phyloP scores from a whole-genome alignment of 2,113 vertebrate genomes.

The Erythrolamprus reginae region DNA sequence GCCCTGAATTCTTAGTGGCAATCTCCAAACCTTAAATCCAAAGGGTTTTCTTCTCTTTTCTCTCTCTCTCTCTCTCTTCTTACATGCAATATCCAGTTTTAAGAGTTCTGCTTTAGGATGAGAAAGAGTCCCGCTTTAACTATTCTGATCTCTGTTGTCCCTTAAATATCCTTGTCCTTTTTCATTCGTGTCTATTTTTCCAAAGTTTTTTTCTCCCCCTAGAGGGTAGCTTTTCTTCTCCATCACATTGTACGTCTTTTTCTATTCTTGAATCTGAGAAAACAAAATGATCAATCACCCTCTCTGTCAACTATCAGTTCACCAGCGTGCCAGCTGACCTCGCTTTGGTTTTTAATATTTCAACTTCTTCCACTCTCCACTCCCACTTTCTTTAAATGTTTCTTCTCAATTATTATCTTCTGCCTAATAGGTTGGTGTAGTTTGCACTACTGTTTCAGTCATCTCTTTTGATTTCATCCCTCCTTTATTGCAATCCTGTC shows the following conservation, averaged over 20 bases:
- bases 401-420: neutral
- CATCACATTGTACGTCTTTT: neutral
- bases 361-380: neutral
- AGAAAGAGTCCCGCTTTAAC: neutral
- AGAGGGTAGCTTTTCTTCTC: neutral
- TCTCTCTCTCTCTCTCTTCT: neutral
- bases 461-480: neutral
- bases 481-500: neutral
- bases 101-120: neutral
- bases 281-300: neutral
- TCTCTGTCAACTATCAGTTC: neutral
- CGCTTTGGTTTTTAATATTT: neutral
- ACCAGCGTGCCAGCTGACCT: neutral
- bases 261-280: neutral
- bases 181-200: neutral
- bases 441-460: neutral
- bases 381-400: neutral
- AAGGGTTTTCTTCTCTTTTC: neutral
- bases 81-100: neutral
- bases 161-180: neutral
- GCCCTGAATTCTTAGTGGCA: neutral
- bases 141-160: neutral
- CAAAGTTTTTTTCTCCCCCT: neutral
- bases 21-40: neutral
- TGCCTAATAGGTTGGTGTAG: neutral